Conservation (phyloP, 1,140 invertebrate genomes). For the Eriocheir sinensis region DNA sequence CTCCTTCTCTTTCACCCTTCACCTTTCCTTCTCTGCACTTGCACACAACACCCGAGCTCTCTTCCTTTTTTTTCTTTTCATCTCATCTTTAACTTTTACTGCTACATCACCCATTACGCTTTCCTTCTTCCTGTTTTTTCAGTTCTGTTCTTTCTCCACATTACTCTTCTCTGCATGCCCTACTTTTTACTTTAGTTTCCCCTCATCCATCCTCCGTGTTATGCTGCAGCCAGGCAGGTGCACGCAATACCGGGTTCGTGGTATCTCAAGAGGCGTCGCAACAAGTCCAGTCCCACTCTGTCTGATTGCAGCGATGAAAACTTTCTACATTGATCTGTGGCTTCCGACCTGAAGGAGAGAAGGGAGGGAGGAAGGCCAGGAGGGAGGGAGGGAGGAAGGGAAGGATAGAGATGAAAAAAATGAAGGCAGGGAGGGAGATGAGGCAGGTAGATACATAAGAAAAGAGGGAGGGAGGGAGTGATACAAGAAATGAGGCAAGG, state of each 20-base stretch:
- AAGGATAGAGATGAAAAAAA: neutral
- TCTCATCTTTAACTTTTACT: too few relatives aligned
- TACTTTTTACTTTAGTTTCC: too few relatives aligned
- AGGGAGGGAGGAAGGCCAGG: neutral
- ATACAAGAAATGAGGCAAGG: too few relatives aligned
- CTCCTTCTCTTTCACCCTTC: neutral
- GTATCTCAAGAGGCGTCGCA: neutral
- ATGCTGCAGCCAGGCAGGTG: neutral
- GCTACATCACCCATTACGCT: too few relatives aligned
- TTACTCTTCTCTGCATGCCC: too few relatives aligned
- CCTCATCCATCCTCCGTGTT: too few relatives aligned
- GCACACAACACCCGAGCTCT: neutral
- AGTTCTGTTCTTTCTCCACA: too few relatives aligned
- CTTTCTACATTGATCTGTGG: neutral
- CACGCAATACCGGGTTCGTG: neutral
- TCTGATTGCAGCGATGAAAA: slow-evolving; percentile 27
- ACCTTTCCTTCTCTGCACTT: too few relatives aligned
- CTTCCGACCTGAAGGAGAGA: neutral
- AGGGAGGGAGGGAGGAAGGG: neutral
- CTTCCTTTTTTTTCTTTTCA: too few relatives aligned
- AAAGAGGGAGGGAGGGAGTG: neutral
- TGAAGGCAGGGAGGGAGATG: neutral
- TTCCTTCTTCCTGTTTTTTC: too few relatives aligned
- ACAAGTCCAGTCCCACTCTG: neutral
- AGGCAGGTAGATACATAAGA: neutral